Evolutionary conservation across 2,113 vertebrate species (phyloP), one percentile per base, ranked within the genome.

Genomic region (Sclerurus mexicanus): DNA sequence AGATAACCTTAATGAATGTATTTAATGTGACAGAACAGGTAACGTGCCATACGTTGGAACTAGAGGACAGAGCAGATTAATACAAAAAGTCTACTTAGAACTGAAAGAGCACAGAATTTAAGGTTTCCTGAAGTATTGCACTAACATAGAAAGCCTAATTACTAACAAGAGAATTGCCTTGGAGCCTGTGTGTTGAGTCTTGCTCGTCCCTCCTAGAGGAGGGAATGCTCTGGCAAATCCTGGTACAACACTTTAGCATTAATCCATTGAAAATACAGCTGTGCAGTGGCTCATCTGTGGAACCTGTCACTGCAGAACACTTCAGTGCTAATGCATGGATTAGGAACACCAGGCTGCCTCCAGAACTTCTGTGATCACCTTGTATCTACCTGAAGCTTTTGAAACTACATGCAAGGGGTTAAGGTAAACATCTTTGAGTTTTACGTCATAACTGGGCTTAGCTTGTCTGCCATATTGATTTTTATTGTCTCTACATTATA

Each of bases 1-100:
- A 47, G 62, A 42, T 91, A 95, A 92, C 74, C 71, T 91, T 89
- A 85, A 91, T 93, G 97, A 97, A 97, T 97, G 93, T 95, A 95
- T 94, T 96, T 74, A 90, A 64, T 83, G 46, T 49, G 92, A 92
- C 93, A 90, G 95, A 87, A 89, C 86, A 93, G 94, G 37, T 82
- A 62, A 90, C 0, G 77, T 97, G 92, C 92, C 94, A 85, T 91
- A 94, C 74, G 84, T 66, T 94, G 90, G 69, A 93, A 80, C 87
- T 73, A 92, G 91, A 91, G 83, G 42, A 75, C 84, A 94, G 73
- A 80, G 79, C 30, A 24, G 47, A 50, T 74, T 15, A 74, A 60
- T 90, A 72, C 7, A 22, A 40, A 23, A 92, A 85, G 44, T 75
- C 81, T 64, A 19, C 66, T 95, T 95, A 93, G 82, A 88, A 87